Percentiles rank a stretch among this genome's conserved stretches.
Conservation (phyloP, 2,888 invertebrate species). For the Caenorhabditis afra region DNA sequence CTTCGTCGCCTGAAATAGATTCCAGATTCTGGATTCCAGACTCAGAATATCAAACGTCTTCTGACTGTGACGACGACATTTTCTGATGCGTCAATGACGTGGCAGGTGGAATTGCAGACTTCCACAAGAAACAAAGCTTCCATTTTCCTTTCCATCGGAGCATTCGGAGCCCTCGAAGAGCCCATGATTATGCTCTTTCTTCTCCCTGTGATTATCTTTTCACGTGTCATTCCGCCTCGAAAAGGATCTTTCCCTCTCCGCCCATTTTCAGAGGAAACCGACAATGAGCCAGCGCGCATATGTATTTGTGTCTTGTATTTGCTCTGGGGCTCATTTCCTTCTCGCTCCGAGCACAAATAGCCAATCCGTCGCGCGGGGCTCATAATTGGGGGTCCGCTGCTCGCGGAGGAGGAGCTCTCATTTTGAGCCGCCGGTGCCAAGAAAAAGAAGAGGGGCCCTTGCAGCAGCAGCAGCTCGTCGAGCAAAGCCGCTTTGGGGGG, state of each 20-base stretch:
- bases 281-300: no score
- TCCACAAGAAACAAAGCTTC: neutral
- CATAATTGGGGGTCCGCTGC: conserved; percentile 27
- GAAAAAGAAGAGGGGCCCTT: neutral
- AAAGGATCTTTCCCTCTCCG: no score
- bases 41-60: neutral
- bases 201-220: neutral
- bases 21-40: neutral
- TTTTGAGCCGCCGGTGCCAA: conserved; percentile 1
- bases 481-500: no score
- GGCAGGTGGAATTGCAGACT: conserved; percentile 5
- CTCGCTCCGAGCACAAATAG: conserved; percentile 18
- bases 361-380: conserved; percentile 11
- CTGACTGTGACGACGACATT: neutral
- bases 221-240: neutral
- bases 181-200: no score
- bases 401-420: no score
- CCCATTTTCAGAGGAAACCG: no score
- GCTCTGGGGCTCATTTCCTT: conserved; percentile 21
- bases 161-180: neutral
- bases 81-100: neutral
- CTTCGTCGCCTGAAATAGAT: no score
- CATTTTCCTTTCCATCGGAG: neutral
- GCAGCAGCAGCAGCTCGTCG: neutral
- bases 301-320: conserved; percentile 5